Base-by-base conservation (phyloP, 2,888 invertebrate species). In the Nomada flava region DNA sequence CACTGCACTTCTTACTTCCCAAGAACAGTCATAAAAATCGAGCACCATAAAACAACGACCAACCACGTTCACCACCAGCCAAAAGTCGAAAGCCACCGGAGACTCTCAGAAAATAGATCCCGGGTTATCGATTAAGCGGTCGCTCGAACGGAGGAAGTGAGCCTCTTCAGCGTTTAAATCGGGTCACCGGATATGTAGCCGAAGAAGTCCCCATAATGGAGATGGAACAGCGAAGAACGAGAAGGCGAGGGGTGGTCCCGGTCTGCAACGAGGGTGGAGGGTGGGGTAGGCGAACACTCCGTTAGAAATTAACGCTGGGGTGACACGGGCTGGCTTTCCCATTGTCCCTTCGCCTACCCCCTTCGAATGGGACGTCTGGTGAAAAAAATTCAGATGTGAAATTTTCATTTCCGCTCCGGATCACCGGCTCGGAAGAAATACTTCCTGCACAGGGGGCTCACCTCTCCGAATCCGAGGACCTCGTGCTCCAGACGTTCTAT, bases 371-470 rank as follows among this genome's bases (percentile, higher is more conserved):
- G 76, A 79, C 76, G 84, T 77, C 86, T 85, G 71, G 68, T 89
- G 89, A 91, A 91, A 91, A 91, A 92, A 92, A 92, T 92, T 92
- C 90, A 91, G 92, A 92, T 92, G 93, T 92, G 91, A 93, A 93
- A 93, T 93, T 90, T 92, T 92, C 92, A 93, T 92, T 93, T 93
- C 91, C 91, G 91, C 86, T 87, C 86, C 91, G 88, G 89, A 76
- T 83, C 93, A 93, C 87, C 92, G 92, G 86, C 89, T 89, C 89
- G 93, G 93, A 93, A 93, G 91, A 93, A 93, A 92, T 93, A 93
- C 93, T 93, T 93, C 93, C 93, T 93, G 92, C 87, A 69, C 73
- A 67, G 76, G 82, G 82, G 73, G 72, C 11, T 60, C n/a, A 23
- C 59, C 47, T 60, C 52, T 52, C 62, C 50, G 60, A 76, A 65